Evolutionary conservation across 2,113 vertebrate species (phyloP), one percentile per base, ranked within the genome.

Genomic region (Thamnaconus septentrionalis): DNA sequence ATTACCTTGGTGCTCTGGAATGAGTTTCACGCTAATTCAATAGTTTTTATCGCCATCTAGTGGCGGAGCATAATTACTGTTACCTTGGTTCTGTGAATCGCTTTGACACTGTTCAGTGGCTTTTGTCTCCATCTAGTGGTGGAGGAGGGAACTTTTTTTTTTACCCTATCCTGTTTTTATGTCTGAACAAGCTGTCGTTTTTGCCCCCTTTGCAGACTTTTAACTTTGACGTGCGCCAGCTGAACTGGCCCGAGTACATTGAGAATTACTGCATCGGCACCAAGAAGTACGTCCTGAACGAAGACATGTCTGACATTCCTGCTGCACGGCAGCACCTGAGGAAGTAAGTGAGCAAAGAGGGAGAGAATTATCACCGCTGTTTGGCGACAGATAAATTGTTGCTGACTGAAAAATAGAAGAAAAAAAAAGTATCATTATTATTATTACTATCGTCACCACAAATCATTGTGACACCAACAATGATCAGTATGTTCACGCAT

Each of bases 171-270:
- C 48, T 12, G 7, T 47, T 5, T n/a, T 0, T 53, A 39, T 3
- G 1, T 55, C 9, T 43, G 4, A 18, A 3, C 8, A 8, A 1
- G 5, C 5, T 44, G 3, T 52, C n/a, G 44, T 69, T n/a, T 9
- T 39, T 41, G 46, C 3, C 1, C 12, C 40, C 66, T 31, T 31
- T 58, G 12, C 90, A 98, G 96, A 82, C 91, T 7, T 98, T 96
- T 89, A 97, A 96, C 88, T 98, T 98, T 4, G 96, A 98, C 12
- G 91, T 98, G 56, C 94, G 94, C 43, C 94, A 96, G 82, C 80
- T 98, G 76, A 94, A 98, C 85, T 98, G 96, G 96, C 91, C 95
- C 0, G 95, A 98, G 83, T 98, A 98, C 86, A 96, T 95, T 3
- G 94, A 98, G 82, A 96, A 95, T 67, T 98, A 97, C 64, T 96